phyloP scores from a whole-genome alignment of 2,888 invertebrate genomes.

The Calliopum simillimum region DNA sequence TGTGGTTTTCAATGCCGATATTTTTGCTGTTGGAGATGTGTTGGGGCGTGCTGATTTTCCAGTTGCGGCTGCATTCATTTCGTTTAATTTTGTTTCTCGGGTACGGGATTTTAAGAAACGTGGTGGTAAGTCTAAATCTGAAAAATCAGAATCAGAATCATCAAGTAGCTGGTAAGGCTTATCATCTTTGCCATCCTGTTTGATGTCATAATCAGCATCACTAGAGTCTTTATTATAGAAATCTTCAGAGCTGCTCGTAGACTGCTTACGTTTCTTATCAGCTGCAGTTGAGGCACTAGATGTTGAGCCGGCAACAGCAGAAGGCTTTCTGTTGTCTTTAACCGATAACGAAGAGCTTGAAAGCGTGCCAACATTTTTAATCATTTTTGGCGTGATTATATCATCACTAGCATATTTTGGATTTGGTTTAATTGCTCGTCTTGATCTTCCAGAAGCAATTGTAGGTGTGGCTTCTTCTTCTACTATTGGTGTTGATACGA shows the following conservation, averaged over 20 bases:
- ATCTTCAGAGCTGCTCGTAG: constrained; percentile 51
- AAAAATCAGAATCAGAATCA: constrained; percentile 51
- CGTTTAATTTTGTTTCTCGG: constrained; percentile 22
- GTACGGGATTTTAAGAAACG: constrained; percentile 24
- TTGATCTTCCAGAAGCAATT: constrained; percentile 62
- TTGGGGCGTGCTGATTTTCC: not conserved
- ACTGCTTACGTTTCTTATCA: constrained; percentile 40
- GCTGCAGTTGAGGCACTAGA: not conserved
- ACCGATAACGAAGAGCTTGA: constrained; percentile 34
- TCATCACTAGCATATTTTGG: constrained; percentile 66
- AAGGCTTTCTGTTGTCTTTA: constrained; percentile 37
- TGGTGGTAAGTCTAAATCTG: constrained; percentile 34
- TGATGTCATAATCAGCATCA: constrained; percentile 47
- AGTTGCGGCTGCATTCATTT: constrained; percentile 15
- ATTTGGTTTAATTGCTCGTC: constrained; percentile 67
- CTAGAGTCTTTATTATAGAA: constrained; percentile 50
- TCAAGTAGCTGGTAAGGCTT: constrained; percentile 47
- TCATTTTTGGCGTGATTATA: constrained; percentile 59
- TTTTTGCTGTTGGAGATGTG: constrained; percentile 5
- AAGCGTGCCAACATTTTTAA: constrained; percentile 52
- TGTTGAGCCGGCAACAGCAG: constrained; percentile 22
- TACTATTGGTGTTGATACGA: constrained; percentile 12
- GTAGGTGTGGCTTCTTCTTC: constrained; percentile 48
- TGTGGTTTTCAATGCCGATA: constrained; percentile 22
- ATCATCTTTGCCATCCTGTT: constrained; percentile 51